A percentile compares a stretch with the other conserved stretches of the same genome.
Conservation (phyloP, 2,888 invertebrate genomes). For the Athrips mouffetella region DNA sequence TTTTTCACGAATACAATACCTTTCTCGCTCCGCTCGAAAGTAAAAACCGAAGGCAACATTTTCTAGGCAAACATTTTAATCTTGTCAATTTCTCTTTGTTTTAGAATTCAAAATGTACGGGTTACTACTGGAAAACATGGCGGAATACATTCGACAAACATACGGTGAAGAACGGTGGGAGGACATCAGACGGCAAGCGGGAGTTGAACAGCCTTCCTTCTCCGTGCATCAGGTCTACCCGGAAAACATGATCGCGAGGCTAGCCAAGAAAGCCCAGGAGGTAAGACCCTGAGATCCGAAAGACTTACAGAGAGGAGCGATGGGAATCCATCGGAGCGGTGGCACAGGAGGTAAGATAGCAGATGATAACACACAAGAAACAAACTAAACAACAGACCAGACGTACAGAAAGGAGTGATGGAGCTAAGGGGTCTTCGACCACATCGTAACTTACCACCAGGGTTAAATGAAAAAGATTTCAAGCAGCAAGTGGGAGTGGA, state of each 20-base stretch:
- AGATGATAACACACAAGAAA: too few species aligned
- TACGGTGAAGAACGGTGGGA: constrained; percentile 98
- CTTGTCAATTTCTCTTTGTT: constrained; percentile 16
- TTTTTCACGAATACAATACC: too few species aligned
- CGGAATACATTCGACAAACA: constrained; percentile 93
- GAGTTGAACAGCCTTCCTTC: constrained; percentile 92
- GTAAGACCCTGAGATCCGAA: constrained; percentile 83
- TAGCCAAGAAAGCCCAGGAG: constrained; percentile 92
- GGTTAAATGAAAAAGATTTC: too few species aligned
- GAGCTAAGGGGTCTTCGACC: too few species aligned
- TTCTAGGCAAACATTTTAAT: too few species aligned
- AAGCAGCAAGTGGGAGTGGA: too few species aligned
- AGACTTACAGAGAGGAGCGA: constrained; percentile 93
- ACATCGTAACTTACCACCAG: too few species aligned
- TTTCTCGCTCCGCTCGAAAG: too few species aligned
- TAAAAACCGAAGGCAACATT: too few species aligned
- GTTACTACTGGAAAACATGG: constrained; percentile 94
- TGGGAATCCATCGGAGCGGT: constrained; percentile 96
- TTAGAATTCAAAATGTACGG: constrained; percentile 89
- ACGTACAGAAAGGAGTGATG: too few species aligned
- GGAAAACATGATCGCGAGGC: constrained; percentile 89
- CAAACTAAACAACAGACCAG: too few species aligned
- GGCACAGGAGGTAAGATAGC: constrained; percentile 85
- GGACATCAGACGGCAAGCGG: constrained; percentile 89
- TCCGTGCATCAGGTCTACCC: constrained; percentile 96